These are phyloP conservation scores for Ptychadena robeensis DNA, from an alignment of 2,797 vertebrate genomes.

Conservation along the genomic window DNA sequence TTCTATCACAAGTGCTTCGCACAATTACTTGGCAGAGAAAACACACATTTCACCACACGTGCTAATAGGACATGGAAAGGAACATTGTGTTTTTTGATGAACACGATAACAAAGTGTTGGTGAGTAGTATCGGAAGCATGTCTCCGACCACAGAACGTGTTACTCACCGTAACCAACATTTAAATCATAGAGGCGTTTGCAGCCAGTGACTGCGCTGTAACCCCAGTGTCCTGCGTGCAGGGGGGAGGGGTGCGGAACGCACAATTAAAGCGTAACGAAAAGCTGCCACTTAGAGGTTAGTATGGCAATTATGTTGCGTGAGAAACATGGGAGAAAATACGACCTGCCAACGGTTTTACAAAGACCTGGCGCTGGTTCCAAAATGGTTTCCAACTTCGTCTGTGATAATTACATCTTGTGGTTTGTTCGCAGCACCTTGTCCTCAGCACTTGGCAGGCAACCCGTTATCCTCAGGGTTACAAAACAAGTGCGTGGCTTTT, in stretches of 20 bases:
- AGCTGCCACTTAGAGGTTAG: slow-evolving; percentile 16
- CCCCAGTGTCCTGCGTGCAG: not conserved
- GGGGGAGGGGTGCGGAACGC: not conserved
- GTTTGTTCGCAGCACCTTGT: slow-evolving; percentile 9
- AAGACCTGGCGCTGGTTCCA: slow-evolving; percentile 20
- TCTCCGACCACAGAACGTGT: slow-evolving; percentile 32
- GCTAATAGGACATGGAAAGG: slow-evolving; percentile 11
- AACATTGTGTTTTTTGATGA: slow-evolving; percentile 47
- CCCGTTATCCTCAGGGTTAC: not conserved
- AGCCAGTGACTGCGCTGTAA: not conserved
- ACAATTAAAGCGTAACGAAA: slow-evolving; percentile 3
- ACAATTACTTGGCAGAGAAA: too few species aligned
- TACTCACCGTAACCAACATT: slow-evolving; percentile 35
- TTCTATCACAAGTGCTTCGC: too few species aligned
- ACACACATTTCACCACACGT: not conserved
- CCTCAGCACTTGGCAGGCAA: not conserved
- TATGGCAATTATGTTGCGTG: slow-evolving; percentile 4
- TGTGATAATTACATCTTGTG: slow-evolving; percentile 10
- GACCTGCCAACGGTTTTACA: slow-evolving; percentile 26
- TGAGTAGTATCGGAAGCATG: slow-evolving; percentile 39
- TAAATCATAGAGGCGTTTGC: slow-evolving; percentile 26
- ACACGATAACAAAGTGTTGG: slow-evolving; percentile 41
- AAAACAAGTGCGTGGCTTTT: not conserved
- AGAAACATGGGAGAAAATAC: slow-evolving; percentile 21
- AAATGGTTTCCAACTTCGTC: slow-evolving; percentile 15